These are phyloP conservation scores for Bubalus kerabau DNA, from an alignment of 2,113 vertebrate species.

Conservation along the genomic window DNA sequence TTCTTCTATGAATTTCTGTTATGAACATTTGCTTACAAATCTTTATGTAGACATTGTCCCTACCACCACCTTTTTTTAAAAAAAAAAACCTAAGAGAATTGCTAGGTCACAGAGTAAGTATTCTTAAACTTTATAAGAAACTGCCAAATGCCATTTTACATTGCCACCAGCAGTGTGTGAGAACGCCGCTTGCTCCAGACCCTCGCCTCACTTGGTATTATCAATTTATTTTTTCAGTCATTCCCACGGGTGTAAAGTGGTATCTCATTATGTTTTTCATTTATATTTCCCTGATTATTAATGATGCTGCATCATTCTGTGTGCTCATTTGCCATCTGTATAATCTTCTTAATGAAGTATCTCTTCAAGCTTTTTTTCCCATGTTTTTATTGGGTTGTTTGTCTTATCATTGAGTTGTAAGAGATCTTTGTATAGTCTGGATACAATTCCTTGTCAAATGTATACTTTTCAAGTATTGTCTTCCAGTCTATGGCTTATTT, in stretches of 20 bases:
- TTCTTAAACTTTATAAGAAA: not conserved
- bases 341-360: not conserved
- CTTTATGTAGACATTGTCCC: not conserved
- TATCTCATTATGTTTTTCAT: not conserved
- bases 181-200: not conserved
- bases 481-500: not conserved
- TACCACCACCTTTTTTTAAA: not conserved
- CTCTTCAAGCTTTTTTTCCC: not conserved
- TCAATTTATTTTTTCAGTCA: not conserved
- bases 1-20: not conserved
- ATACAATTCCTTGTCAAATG: not conserved
- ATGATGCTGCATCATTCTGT: not conserved
- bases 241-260: not conserved
- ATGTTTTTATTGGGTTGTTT: constrained; percentile 8
- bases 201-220: not conserved
- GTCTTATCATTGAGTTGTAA: not conserved
- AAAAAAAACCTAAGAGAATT: not conserved
- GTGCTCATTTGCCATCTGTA: not conserved
- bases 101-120: not conserved
- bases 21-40: not conserved
- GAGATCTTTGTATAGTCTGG: not conserved
- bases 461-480: not conserved
- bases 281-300: not conserved
- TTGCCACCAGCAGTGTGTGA: not conserved
- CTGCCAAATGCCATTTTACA: no score